phyloP scores from a whole-genome alignment of 2,797 vertebrate species.

The Chelonia mydas region DNA sequence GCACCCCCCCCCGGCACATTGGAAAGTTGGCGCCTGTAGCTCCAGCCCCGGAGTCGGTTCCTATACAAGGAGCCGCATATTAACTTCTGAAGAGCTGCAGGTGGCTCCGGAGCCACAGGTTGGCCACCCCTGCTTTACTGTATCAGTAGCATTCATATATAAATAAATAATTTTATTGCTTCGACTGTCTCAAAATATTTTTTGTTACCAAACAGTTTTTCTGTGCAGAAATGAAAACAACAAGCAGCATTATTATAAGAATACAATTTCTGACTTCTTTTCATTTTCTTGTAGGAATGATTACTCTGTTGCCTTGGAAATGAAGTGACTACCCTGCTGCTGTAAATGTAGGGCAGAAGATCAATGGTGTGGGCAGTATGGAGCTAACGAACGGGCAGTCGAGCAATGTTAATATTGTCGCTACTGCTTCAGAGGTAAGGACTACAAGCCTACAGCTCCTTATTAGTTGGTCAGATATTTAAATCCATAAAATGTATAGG shows the following conservation, averaged over 20 bases:
- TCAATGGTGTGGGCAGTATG: constrained; percentile 93
- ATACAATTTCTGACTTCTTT: constrained; percentile 2
- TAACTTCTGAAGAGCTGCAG: too few species aligned
- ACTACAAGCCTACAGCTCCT: background rate
- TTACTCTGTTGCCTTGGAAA: constrained; percentile 85
- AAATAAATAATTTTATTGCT: background rate
- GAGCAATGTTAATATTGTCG: constrained; percentile 83
- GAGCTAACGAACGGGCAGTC: constrained; percentile 95
- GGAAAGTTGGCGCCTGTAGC: too few species aligned
- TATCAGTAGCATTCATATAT: rapidly evolving
- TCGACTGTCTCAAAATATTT: background rate
- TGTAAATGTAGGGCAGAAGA: constrained; percentile 66
- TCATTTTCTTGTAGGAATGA: constrained; percentile 77
- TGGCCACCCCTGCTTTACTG: background rate
- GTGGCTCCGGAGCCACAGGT: too few species aligned
- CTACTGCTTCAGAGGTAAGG: constrained; percentile 93
- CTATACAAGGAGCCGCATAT: too few species aligned
- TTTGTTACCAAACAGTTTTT: background rate
- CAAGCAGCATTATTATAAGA: background rate
- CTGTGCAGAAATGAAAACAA: background rate
- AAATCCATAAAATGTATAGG: rapidly evolving
- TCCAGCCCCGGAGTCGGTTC: too few species aligned
- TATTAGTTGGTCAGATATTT: background rate
- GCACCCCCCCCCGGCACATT: too few species aligned
- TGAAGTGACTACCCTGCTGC: constrained; percentile 81